Conservation (phyloP, 37 sponge, comb jelly and placozoan species). For the Bolinopsis microptera region DNA sequence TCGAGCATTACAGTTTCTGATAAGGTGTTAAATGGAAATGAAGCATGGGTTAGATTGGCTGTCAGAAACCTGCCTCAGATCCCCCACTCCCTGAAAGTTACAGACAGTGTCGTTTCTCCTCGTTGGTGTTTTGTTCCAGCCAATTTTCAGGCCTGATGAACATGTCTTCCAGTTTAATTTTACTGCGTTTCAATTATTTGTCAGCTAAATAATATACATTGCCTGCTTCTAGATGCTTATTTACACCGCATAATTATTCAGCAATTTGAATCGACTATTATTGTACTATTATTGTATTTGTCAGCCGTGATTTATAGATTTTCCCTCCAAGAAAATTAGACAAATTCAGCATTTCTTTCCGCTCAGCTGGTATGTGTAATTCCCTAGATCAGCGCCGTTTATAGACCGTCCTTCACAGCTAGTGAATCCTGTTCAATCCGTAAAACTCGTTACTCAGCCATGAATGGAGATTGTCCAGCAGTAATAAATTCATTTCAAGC, state of each 20-base stretch:
- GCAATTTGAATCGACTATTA: not conserved
- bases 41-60: not conserved
- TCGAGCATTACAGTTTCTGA: not conserved
- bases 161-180: not conserved
- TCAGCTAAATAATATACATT: no score
- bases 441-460: not conserved
- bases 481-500: no score
- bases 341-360: not conserved
- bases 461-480: not conserved
- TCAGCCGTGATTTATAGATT: not conserved
- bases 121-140: no score
- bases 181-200: no score
- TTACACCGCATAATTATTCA: not conserved
- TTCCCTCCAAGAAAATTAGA: not conserved
- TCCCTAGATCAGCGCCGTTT: not conserved
- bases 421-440: not conserved
- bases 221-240: no score
- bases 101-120: no score
- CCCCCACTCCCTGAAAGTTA: not conserved
- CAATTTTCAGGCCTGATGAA: no score
- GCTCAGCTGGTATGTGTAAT: not conserved
- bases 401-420: not conserved
- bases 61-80: no score
- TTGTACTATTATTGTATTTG: no score
- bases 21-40: not conserved